Evolutionary conservation across 1,140 invertebrate species (phyloP), one percentile per base, ranked within the genome.

Genomic region (Camponotus vicinus): DNA sequence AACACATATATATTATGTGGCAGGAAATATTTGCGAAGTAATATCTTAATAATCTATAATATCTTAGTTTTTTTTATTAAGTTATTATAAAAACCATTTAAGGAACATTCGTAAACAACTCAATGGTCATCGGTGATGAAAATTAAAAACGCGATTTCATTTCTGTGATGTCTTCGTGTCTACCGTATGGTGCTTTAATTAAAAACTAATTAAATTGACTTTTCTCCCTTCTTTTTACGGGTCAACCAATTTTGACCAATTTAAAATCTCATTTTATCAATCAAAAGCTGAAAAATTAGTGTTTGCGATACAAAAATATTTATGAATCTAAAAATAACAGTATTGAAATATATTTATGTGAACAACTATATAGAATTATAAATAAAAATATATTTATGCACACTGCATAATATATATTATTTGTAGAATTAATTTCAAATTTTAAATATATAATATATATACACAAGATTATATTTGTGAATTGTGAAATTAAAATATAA

Each of bases 191-290:
- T 57, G 78, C 49, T 80, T 80, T 80, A 70, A 80, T 80, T 70
- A 80, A 80, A 80, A 59, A 70, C 15, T 80, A 70, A 80, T 80
- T 70, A 80, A 80, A 80, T 80, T 42, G 66, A 9, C 78, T 45
- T 70, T 0, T 18, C 2, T 11, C 49, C 13, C 21, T 69, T 37
- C 52, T 55, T 66, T 42, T 45, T 80, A 42, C 64, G 78, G 49
- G 34, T 80, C 64, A 80, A 70, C 21, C 7, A 70, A 32, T 15
- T 70, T 80, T 70, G 66, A 70, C 15, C 37, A 27, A 11, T 37
- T 57, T 21, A 13, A 27, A 57, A 70, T 42, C 37, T 57, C 21
- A 34, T 27, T 57, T 42, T 57, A 55, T 42, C 4, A 18, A 42
- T 13, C 21, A 8, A 32, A 6, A 70, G 37, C 8, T 59, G 15